Evolutionary conservation across 2,113 vertebrate species (phyloP).

Genomic region (Calonectris borealis): DNA sequence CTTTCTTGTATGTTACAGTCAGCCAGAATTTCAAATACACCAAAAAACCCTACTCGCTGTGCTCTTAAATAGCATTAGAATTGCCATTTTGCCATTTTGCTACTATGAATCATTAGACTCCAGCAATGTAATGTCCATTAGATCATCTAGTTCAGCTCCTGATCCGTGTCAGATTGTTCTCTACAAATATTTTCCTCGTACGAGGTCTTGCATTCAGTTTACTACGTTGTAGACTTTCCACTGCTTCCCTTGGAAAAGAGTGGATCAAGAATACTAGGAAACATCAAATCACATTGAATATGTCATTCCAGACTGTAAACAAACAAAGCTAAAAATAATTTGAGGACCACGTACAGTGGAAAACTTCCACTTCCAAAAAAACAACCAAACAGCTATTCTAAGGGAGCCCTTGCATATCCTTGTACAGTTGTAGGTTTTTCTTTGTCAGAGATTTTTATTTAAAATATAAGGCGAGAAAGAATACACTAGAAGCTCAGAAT

Average conservation of each 20-base stretch:
- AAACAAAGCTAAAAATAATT: slow-evolving; percentile 56
- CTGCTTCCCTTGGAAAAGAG: slow-evolving; percentile 42
- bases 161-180: slow-evolving; percentile 19
- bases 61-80: not conserved
- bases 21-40: not conserved
- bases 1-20: not conserved
- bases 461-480: not conserved
- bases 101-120: slow-evolving; percentile 5
- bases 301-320: slow-evolving; percentile 51
- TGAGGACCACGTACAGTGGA: slow-evolving; percentile 14
- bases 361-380: slow-evolving; percentile 35
- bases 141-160: not conserved
- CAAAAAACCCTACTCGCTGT: not conserved
- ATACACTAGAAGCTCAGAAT: not conserved
- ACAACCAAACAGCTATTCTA: not conserved
- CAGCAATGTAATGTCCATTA: slow-evolving; percentile 17
- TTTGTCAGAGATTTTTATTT: not conserved
- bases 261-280: slow-evolving; percentile 55
- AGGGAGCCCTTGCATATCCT: not conserved
- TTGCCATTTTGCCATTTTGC: not conserved
- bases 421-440: not conserved
- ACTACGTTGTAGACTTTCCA: not conserved
- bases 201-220: not conserved
- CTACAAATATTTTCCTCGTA: slow-evolving; percentile 32
- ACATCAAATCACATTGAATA: slow-evolving; percentile 56